Evolutionary conservation across 2,797 vertebrate genomes (phyloP), one percentile per base, ranked within the genome.

Genomic region (Smutsia gigantea): DNA sequence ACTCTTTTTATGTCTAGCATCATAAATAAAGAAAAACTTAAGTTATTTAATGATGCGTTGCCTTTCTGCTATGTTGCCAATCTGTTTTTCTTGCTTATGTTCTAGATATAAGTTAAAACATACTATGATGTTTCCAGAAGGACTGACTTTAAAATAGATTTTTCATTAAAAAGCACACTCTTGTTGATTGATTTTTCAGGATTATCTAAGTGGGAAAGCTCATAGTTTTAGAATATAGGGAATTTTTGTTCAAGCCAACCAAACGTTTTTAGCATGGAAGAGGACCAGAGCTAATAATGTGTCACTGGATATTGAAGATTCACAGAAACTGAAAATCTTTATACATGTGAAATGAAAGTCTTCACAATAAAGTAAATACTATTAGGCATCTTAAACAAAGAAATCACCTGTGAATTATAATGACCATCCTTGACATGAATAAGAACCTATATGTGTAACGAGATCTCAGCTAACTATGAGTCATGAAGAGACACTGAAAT

Each of bases 341-440:
- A 46, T 86, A 46, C 46, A 11, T 46, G 46, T 46, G 46, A 46
- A 46, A 46, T 46, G 66, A 68, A 88, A 84, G 31, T 42, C 18
- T 92, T 77, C 31, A 14, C 34, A 71, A 85, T 55, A 93, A 93
- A 53, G 53, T 71, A 68, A 92, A 90, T 68, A 90, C 68, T 68
- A 90, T 42, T 51, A 93, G 63, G 2, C 37, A n/a, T 66, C 31
- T 87, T 90, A 63, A 21, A 59, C 23, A 87, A 92, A 90, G 49
- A 61, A 95, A 68, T 15, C 51, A 69, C 34, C 78, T 93, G 17
- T 66, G 51, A 92, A 96, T 90, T 61, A 85, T 59, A 96, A 87
- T 78, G 49, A 95, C 61, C n/a, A 78, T 61, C 21, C 39, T 15
- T 87, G 55, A 49, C 55, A 92, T 95, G 87, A 96, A 68, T 86